A percentile compares a stretch with the other conserved stretches of the same genome.
phyloP scores from a whole-genome alignment of 2,797 vertebrate species.

The Nothura maculosa region DNA sequence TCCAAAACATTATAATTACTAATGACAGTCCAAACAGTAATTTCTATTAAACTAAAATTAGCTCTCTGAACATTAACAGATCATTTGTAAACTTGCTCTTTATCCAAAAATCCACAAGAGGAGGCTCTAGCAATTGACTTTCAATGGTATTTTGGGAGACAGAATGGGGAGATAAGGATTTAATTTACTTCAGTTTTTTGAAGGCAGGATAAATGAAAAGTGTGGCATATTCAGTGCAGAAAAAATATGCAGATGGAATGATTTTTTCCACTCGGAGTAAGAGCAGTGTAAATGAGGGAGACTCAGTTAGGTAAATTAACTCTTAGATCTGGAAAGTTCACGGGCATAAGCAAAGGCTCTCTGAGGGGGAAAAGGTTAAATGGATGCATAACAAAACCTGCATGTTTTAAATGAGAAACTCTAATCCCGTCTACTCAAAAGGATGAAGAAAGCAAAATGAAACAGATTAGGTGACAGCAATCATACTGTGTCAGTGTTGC shows the following conservation, averaged over 20 bases:
- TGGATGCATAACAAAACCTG: constrained; percentile 52
- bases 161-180: neutral
- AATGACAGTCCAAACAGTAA: neutral
- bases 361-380: constrained; percentile 53
- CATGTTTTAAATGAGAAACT: constrained; percentile 61
- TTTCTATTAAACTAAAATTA: neutral
- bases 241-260: constrained; percentile 40
- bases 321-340: constrained; percentile 43
- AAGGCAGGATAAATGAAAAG: neutral
- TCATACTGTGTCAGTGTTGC: constrained; percentile 6
- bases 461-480: constrained; percentile 30
- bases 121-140: neutral
- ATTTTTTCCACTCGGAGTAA: neutral
- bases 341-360: constrained; percentile 19
- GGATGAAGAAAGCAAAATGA: constrained; percentile 55
- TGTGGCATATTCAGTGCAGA: neutral
- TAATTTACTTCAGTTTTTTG: neutral
- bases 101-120: neutral
- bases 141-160: neutral
- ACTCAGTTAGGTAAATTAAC: constrained; percentile 45
- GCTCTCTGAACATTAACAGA: neutral
- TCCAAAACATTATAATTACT: neutral
- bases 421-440: constrained; percentile 60
- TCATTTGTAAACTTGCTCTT: neutral
- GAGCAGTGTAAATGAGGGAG: constrained; percentile 40